Base-by-base conservation (phyloP, 2,113 vertebrate species). In the Hemiscyllium ocellatum region DNA sequence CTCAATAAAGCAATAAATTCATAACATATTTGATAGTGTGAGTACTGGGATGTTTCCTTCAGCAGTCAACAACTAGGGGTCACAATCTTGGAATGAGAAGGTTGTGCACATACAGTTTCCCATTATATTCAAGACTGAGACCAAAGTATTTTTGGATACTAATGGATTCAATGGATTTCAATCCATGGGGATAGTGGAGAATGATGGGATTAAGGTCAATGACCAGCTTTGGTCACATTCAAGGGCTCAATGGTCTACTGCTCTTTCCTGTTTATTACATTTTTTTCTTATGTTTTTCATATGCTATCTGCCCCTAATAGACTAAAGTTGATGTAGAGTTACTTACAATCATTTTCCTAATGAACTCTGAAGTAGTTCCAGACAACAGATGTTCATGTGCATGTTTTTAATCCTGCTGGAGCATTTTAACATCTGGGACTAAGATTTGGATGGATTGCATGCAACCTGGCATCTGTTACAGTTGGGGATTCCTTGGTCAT, bases 341-440 rank as follows among this genome's bases (percentile, higher is more conserved):
- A 6, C 61, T 66, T 93, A 37, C 65, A 93, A 22, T 42, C 80
- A 83, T 83, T 47, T 83, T 37, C 65, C 89, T 66, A 19, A 93
- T 66, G 61, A 37, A 37, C n/a, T 93, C 33, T 66, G 61, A 47
- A 66, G 66, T 7, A 61, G 33, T 93, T 66, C 80, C n/a, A 37
- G 89, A 93, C n/a, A 90, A 22, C 89, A 93, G n/a, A 68, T 93
- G 89, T 93, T 93, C 89, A 93, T 93, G n/a, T 93, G 56, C 12
- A 37, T 93, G 56, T 66, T 37, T 93, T 93, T 65, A 66, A 47
- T 66, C 89, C 89, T 93, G 89, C 89, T 37, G 89, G 89, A 93
- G 66, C n/a, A 37, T 37, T 65, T 91, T 91, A 91, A 42, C 37
- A 83, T 20, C 6, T 83, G 37, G 80, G 78, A 37, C 12, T 17